Base-by-base conservation (phyloP, 2,888 invertebrate species). In the Thumatha senex region DNA sequence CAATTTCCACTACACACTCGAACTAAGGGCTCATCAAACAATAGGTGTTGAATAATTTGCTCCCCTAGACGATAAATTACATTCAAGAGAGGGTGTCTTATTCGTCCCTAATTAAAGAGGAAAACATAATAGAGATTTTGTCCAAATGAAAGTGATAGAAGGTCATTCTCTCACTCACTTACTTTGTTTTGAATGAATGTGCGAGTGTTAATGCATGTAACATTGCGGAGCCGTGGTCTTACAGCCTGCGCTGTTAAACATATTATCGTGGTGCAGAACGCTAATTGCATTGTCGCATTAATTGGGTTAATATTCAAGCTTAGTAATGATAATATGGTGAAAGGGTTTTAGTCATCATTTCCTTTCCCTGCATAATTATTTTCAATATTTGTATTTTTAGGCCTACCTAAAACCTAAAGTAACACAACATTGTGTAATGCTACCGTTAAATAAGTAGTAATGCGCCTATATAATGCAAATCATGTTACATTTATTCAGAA, bases 91-190 rank as follows among this genome's bases (percentile, higher is more conserved):
- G 39, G 50, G 31, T n/a, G 44, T 31, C 48, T 48, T 47, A 49
- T 55, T 54, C 50, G n/a, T 31, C 13, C 34, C 49, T 64, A 64
- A 66, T 64, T 64, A 65, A 64, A 62, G 47, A 47, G 52, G 66
- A 65, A 59, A 66, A 54, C 59, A 53, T 62, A 64, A 64, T 59
- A 51, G 59, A 62, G 52, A 59, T 62, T 65, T 65, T 62, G 54
- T 58, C 36, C 39, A 38, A 58, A 65, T 54, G 48, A 55, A 53
- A 46, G 47, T 52, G 49, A 64, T 59, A 58, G 18, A 62, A 62
- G 59, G 52, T 57, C 56, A 58, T 49, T 58, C 66, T 14, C 30
- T 50, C 36, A 33, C n/a, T 36, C 66, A 15, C 30, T 31, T 31
- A 15, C 11, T 42, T 31, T 29, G 11, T 34, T 11, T 29, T 36